These are phyloP conservation scores for Stichopus horrens DNA, from an alignment of 53 echinoderm and acorn worm species.

Conservation along the genomic window DNA sequence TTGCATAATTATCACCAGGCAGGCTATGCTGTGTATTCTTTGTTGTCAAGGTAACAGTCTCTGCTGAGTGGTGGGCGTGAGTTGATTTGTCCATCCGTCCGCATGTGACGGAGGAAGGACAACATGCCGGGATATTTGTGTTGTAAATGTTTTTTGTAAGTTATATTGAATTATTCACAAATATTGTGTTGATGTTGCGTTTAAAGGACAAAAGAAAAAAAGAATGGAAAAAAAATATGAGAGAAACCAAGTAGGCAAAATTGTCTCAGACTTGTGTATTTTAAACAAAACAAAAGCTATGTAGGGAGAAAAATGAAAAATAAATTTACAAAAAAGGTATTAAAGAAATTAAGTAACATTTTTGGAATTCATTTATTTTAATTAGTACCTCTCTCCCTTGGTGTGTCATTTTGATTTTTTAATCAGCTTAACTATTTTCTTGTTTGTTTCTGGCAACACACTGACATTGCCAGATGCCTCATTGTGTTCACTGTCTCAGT, in stretches of 20 bases:
- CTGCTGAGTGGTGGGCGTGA: too few relatives aligned
- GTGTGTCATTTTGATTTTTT: background rate
- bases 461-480: background rate
- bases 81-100: too few relatives aligned
- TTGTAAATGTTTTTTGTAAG: conserved; percentile 8
- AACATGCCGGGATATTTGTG: background rate
- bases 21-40: too few relatives aligned
- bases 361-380: background rate
- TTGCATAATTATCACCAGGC: conserved; percentile 15
- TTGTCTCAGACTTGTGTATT: conserved; percentile 8
- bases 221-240: too few relatives aligned
- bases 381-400: background rate
- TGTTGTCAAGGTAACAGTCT: too few relatives aligned
- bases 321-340: background rate
- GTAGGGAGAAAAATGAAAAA: conserved; percentile 31
- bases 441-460: background rate
- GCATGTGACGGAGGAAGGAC: background rate
- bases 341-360: background rate
- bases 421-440: background rate
- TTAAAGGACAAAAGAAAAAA: background rate
- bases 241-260: background rate
- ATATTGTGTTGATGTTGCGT: conserved; percentile 18
- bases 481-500: background rate
- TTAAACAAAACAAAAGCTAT: background rate
- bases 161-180: conserved; percentile 8